These are phyloP conservation scores for Drosophila cognata DNA, from an alignment of 2,888 invertebrate species.

Conservation along the genomic window DNA sequence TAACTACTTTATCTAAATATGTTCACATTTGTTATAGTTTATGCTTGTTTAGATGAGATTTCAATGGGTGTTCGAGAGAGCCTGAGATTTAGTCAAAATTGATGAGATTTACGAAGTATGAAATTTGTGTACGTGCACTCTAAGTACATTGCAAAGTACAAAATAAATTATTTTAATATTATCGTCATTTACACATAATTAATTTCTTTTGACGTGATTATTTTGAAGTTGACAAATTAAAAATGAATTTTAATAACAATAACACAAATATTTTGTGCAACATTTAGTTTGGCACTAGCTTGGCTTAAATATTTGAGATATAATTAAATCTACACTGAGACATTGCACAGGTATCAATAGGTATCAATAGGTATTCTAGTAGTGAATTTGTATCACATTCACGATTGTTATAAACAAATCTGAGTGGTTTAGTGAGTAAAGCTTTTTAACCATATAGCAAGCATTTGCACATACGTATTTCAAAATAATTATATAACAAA, in stretches of 20 bases:
- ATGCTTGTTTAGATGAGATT: constrained; percentile 16
- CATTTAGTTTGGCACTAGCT: constrained; percentile 44
- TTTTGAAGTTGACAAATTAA: neutral
- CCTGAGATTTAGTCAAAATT: constrained; percentile 46
- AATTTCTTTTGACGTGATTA: neutral
- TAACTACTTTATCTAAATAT: constrained; percentile 37
- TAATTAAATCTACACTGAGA: constrained; percentile 13
- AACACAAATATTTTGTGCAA: constrained; percentile 24
- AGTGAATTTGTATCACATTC: constrained; percentile 23
- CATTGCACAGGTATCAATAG: constrained; percentile 11
- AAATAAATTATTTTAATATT: constrained; percentile 8
- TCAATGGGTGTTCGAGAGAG: constrained; percentile 31
- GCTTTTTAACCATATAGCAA: constrained; percentile 60
- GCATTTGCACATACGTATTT: constrained; percentile 20
- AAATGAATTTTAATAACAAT: neutral
- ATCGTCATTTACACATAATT: constrained; percentile 6
- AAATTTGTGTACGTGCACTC: constrained; percentile 2
- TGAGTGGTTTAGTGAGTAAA: constrained; percentile 43
- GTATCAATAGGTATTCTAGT: neutral
- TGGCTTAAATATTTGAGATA: constrained; percentile 14
- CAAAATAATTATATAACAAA: constrained; percentile 29
- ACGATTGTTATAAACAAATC: constrained; percentile 28
- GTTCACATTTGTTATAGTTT: constrained; percentile 27
- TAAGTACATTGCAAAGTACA: constrained; percentile 17
- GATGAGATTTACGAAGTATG: constrained; percentile 34